Conservation (phyloP, 1,140 invertebrate species). For the Trichonephila clavata region DNA sequence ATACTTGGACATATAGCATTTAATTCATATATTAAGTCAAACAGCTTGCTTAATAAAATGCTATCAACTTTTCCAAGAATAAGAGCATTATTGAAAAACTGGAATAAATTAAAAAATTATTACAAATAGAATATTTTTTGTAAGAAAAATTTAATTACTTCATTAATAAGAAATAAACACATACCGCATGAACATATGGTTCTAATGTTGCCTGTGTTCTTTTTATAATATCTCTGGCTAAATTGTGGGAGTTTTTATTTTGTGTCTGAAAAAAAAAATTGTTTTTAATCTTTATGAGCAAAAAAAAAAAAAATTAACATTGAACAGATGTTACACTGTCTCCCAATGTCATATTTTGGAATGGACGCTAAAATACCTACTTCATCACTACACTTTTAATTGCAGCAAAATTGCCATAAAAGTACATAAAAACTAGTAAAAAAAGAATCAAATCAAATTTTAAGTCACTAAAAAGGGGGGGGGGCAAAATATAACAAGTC, state of each 20-base stretch:
- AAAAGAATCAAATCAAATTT: too few species aligned
- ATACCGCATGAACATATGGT: slow-evolving; percentile 85
- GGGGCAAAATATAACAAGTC: too few species aligned
- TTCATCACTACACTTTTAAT: too few species aligned
- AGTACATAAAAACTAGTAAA: too few species aligned
- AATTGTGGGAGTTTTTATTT: slow-evolving; percentile 93
- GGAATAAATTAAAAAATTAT: neutral
- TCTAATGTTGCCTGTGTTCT: slow-evolving; percentile 97
- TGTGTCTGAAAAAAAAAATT: slow-evolving; percentile 83
- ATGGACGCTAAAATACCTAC: too few species aligned
- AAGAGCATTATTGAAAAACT: slow-evolving; percentile 77
- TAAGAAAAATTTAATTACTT: neutral
- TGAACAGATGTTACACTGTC: too few species aligned
- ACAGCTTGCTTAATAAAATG: slow-evolving; percentile 83
- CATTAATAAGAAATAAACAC: slow-evolving; percentile 25
- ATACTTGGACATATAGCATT: slow-evolving; percentile 96
- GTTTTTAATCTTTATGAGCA: neutral
- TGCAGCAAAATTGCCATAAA: too few species aligned
- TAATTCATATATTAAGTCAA: slow-evolving; percentile 97
- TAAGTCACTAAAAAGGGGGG: too few species aligned
- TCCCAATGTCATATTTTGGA: too few species aligned
- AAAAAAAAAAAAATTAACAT: neutral
- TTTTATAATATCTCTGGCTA: slow-evolving; percentile 95
- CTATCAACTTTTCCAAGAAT: slow-evolving; percentile 74
- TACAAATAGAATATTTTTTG: too few species aligned